These are phyloP conservation scores for Schizopygopsis pylzovi DNA, from an alignment of 2,797 vertebrate genomes.

Conservation along the genomic window DNA sequence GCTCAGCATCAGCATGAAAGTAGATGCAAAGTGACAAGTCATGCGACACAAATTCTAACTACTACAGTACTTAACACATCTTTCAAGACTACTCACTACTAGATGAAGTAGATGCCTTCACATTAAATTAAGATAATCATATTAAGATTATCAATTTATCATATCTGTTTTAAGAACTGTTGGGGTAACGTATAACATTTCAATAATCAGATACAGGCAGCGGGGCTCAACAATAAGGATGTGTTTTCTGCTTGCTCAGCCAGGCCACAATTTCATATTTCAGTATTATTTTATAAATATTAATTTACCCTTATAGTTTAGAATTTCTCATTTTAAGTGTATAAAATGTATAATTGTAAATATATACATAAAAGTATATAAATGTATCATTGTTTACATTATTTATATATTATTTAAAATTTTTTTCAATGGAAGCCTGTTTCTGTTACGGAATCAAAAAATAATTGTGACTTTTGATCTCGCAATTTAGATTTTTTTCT, in stretches of 20 bases:
- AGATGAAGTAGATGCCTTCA: background rate
- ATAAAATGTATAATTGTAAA: background rate
- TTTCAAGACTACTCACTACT: background rate
- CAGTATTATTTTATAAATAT: background rate
- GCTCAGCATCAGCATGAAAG: background rate
- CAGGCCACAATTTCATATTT: background rate
- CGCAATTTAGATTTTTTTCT: background rate
- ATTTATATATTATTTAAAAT: background rate
- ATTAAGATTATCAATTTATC: background rate
- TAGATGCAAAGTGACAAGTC: slow-evolving; percentile 1
- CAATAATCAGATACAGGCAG: background rate
- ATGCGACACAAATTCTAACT: background rate
- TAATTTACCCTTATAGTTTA: background rate
- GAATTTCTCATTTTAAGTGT: background rate
- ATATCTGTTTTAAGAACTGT: background rate
- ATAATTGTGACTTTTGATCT: background rate
- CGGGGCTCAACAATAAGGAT: background rate
- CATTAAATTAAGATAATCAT: background rate
- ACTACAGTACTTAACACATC: background rate
- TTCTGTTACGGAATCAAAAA: background rate
- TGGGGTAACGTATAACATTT: background rate
- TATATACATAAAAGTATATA: background rate
- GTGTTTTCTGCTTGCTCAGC: background rate
- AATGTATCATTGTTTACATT: background rate
- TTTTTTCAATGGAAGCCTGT: background rate